Percentiles rank a stretch among this genome's conserved stretches.
These are phyloP conservation scores for Glossophaga mutica DNA, from an alignment of 2,797 vertebrate genomes.

Conservation along the genomic window DNA sequence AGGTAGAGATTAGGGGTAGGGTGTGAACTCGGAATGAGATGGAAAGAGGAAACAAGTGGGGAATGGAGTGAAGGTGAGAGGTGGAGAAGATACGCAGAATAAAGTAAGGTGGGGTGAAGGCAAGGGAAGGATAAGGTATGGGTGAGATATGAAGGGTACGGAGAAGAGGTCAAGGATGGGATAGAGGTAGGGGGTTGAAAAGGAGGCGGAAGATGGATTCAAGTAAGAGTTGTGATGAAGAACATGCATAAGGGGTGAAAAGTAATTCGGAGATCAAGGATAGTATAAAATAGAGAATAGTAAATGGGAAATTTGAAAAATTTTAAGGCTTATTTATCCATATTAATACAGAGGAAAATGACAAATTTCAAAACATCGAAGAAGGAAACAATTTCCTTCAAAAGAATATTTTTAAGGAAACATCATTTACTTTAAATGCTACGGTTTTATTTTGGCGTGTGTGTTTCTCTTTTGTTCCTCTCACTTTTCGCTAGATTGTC, in stretches of 20 bases:
- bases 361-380: neutral
- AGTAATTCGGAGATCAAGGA: neutral
- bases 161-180: neutral
- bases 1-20: neutral
- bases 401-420: neutral
- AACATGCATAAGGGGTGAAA: neutral
- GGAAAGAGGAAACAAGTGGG: neutral
- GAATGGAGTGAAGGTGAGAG: neutral
- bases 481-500: conserved; percentile 4
- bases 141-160: neutral
- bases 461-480: neutral
- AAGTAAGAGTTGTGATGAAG: neutral
- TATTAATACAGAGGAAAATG: neutral
- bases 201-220: neutral
- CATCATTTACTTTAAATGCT: conserved; percentile 16
- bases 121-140: neutral
- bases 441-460: conserved; percentile 15
- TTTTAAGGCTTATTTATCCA: neutral
- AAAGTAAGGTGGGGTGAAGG: neutral
- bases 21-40: neutral
- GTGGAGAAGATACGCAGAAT: neutral
- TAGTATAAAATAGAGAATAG: neutral
- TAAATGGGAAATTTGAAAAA: conserved; percentile 14
- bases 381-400: neutral
- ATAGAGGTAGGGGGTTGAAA: neutral